A percentile compares a stretch with the other conserved stretches of the same genome.
These are phyloP conservation scores for Siniperca scherzeri DNA, from an alignment of 2,797 vertebrate genomes.

Conservation along the genomic window DNA sequence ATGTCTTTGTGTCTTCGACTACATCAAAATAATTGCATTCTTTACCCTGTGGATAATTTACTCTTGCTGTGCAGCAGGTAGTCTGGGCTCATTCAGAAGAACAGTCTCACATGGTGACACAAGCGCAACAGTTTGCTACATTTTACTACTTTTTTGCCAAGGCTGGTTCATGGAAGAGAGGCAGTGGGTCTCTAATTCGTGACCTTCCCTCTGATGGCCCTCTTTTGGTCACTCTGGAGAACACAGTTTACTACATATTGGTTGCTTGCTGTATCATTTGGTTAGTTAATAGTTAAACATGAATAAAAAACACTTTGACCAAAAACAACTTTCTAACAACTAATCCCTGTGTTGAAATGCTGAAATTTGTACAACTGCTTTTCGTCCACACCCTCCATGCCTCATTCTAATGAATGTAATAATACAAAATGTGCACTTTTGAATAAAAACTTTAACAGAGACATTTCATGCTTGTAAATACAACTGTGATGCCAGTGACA, in stretches of 20 bases:
- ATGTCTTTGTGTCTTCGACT: conserved; percentile 49
- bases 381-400: not conserved
- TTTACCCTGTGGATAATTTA: conserved; percentile 39
- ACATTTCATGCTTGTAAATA: not conserved
- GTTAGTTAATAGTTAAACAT: not conserved
- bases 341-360: not conserved
- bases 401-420: not conserved
- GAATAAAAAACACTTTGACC: not conserved
- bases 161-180: not conserved
- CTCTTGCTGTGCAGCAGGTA: conserved; percentile 15
- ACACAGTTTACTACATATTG: not conserved
- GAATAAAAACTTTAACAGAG: not conserved
- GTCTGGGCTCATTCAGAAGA: conserved; percentile 15
- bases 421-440: not conserved
- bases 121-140: not conserved
- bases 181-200: conserved; percentile 1
- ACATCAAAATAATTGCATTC: conserved; percentile 61
- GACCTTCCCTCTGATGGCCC: not conserved
- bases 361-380: not conserved
- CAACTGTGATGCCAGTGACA: not conserved
- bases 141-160: not conserved
- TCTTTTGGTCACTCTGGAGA: not conserved
- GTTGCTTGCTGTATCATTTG: not conserved
- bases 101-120: conserved; percentile 21
- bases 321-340: not conserved